Percentiles rank a stretch among this genome's conserved stretches.
phyloP scores from a whole-genome alignment of 2,888 invertebrate genomes.

The Cotesia congregata region DNA sequence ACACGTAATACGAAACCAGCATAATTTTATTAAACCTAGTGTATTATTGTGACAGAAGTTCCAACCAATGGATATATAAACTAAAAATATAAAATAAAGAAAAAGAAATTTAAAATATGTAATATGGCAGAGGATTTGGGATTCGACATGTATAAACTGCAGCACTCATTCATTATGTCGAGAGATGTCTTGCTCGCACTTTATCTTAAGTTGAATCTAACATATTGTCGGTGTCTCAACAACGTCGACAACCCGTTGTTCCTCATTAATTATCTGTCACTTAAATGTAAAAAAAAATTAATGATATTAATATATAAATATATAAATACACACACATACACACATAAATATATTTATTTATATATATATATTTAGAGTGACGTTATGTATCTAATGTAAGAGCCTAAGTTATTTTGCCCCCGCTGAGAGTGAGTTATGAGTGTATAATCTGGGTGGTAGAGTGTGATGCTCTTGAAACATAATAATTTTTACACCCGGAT shows the following conservation, averaged over 20 bases:
- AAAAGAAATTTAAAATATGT: background rate
- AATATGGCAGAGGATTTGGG: background rate
- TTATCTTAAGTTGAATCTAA: constrained; percentile 65
- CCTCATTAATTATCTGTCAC: constrained; percentile 65
- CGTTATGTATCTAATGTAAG: constrained; percentile 3
- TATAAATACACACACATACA: constrained; percentile 6
- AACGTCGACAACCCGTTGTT: constrained; percentile 58
- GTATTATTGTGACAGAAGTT: constrained; percentile 12
- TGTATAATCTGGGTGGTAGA: constrained; percentile 29
- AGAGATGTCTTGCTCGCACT: constrained; percentile 61
- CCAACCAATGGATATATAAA: constrained; percentile 9
- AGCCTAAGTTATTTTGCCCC: constrained; percentile 16
- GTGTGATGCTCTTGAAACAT: constrained; percentile 29
- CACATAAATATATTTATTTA: constrained; percentile 26
- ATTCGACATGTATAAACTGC: background rate
- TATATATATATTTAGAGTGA: background rate
- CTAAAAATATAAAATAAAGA: constrained; percentile 10
- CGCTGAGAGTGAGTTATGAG: constrained; percentile 39
- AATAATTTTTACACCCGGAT: constrained; percentile 26
- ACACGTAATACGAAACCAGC: constrained; percentile 45
- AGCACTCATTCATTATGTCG: constrained; percentile 18
- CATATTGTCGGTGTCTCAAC: constrained; percentile 56
- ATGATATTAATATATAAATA: constrained; percentile 10
- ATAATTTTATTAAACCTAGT: constrained; percentile 47
- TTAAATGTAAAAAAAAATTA: constrained; percentile 51